These are phyloP conservation scores for Aphis craccivora DNA, from an alignment of 1,140 invertebrate genomes.

Conservation along the genomic window DNA sequence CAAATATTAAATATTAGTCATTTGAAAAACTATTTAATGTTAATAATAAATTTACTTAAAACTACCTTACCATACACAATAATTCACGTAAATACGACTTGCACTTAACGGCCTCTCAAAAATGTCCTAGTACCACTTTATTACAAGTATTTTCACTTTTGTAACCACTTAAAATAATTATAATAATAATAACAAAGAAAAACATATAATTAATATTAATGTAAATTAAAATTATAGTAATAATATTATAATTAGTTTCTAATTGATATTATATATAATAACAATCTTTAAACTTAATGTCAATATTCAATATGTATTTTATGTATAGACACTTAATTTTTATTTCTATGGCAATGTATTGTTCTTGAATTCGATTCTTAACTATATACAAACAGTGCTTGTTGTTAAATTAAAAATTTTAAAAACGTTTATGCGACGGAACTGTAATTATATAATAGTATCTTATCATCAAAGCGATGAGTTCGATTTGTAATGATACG, in stretches of 20 bases:
- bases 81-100: not conserved
- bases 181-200: not conserved
- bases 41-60: not conserved
- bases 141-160: not conserved
- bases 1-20: not conserved
- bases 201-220: not conserved
- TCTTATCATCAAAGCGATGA: not conserved
- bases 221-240: not conserved
- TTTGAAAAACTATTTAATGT: not conserved
- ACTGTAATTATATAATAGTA: not conserved
- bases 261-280: not conserved
- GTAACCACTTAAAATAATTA: not conserved
- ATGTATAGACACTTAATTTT: not conserved
- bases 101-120: not conserved
- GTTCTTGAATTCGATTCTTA: not conserved
- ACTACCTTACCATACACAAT: not conserved
- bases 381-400: not conserved
- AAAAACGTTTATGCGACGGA: not conserved
- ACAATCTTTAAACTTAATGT: too few species aligned
- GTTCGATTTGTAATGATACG: not conserved
- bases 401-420: not conserved
- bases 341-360: not conserved
- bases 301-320: not conserved
- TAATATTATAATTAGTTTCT: not conserved
- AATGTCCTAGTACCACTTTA: not conserved